Conservation (phyloP, 2,888 invertebrate genomes). For the Protonemura montana region DNA sequence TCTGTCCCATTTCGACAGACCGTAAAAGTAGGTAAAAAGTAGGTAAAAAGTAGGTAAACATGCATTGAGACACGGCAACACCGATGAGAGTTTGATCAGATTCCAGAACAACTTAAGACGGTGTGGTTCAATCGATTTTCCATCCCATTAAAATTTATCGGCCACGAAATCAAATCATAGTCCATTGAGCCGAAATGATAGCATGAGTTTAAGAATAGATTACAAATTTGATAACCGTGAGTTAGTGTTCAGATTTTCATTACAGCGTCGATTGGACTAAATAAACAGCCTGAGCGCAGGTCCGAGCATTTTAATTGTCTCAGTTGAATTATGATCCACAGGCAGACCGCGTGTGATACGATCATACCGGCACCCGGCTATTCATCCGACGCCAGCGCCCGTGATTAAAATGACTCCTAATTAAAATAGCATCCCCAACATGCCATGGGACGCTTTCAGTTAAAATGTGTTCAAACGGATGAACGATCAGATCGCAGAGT, state of each 20-base stretch:
- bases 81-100: too few species aligned
- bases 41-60: too few species aligned
- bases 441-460: neutral
- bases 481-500: neutral
- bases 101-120: too few species aligned
- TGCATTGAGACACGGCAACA: too few species aligned
- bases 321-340: neutral
- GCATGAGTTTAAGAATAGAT: too few species aligned
- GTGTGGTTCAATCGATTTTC: too few species aligned
- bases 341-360: neutral
- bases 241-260: neutral
- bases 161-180: too few species aligned
- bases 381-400: neutral
- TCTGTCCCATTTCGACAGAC: too few species aligned
- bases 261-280: neutral
- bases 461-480: neutral
- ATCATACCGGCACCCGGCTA: neutral
- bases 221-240: too few species aligned
- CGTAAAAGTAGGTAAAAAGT: too few species aligned
- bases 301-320: neutral
- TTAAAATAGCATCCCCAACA: neutral
- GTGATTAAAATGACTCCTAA: neutral
- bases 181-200: too few species aligned
- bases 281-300: neutral
- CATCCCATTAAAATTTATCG: too few species aligned